Percentiles rank a stretch among this genome's conserved stretches.
phyloP scores from a whole-genome alignment of 2,113 vertebrate species.

The Nothoprocta perdicaria region DNA sequence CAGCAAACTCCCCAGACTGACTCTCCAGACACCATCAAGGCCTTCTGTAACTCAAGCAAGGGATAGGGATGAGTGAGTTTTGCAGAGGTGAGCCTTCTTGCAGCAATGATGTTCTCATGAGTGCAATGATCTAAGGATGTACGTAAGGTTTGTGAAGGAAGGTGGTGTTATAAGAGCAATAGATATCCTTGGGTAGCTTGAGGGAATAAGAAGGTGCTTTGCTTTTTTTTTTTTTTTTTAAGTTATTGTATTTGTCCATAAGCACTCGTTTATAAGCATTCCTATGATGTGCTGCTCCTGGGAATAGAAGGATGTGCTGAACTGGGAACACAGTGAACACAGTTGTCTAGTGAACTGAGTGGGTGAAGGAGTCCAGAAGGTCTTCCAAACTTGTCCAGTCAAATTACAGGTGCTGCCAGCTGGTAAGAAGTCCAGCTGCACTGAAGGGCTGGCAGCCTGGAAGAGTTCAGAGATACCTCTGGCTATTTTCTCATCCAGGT shows the following conservation, averaged over 20 bases:
- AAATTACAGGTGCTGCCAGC: not conserved
- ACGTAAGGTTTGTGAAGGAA: not conserved
- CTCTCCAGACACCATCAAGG: not conserved
- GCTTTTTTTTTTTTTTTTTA: not conserved
- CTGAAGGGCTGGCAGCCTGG: no score
- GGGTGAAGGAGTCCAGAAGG: not conserved
- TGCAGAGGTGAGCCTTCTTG: not conserved
- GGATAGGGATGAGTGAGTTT: not conserved
- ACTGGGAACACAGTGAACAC: no score
- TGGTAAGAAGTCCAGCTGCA: not conserved
- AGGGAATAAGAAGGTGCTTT: not conserved
- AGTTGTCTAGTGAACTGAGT: not conserved
- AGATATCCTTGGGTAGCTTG: not conserved
- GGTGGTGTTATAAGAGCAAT: not conserved
- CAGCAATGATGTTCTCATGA: not conserved
- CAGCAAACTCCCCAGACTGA: no score
- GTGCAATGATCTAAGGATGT: not conserved
- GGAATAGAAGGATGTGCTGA: not conserved
- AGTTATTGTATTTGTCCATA: not conserved
- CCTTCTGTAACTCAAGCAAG: not conserved
- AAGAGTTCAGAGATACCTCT: not conserved
- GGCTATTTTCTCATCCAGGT: not conserved
- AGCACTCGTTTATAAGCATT: not conserved
- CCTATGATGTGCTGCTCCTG: not conserved
- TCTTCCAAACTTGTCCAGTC: not conserved